phyloP scores from a whole-genome alignment of 2,797 vertebrate genomes.

The Vultur gryphus region DNA sequence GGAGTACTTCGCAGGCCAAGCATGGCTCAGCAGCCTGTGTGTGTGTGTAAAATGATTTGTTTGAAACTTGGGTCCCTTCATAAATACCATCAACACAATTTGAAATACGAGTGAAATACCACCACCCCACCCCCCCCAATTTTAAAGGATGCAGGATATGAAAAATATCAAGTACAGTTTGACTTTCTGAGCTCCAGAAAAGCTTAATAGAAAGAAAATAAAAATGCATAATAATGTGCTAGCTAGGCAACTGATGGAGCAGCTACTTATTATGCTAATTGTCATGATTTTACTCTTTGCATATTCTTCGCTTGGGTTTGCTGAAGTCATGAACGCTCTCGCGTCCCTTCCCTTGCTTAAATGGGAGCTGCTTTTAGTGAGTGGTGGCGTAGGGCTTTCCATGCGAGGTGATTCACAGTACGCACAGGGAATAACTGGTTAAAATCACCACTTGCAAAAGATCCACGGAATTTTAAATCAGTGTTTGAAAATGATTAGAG shows the following conservation, averaged over 20 bases:
- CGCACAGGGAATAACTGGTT: not conserved
- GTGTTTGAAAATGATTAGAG: not conserved
- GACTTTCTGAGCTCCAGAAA: not conserved
- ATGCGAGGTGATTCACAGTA: rapidly evolving
- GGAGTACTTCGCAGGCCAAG: not conserved
- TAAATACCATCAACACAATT: not conserved
- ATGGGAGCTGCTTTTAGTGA: not conserved
- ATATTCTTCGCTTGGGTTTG: not conserved
- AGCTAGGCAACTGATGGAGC: not conserved
- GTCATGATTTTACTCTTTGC: not conserved
- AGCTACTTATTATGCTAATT: not conserved
- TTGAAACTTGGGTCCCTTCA: not conserved
- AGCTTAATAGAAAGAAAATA: not conserved
- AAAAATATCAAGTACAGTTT: not conserved
- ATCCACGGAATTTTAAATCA: not conserved
- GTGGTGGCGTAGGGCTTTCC: not conserved
- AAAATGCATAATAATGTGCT: not conserved
- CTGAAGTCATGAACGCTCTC: rapidly evolving
- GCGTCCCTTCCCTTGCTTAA: rapidly evolving
- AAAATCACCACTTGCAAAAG: not conserved
- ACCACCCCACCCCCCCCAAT: no score
- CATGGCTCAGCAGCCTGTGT: not conserved
- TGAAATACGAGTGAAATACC: not conserved
- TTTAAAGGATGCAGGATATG: not conserved
- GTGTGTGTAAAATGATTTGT: not conserved